phyloP scores from a whole-genome alignment of 2,797 vertebrate genomes.

The Benthosema pterotum region DNA sequence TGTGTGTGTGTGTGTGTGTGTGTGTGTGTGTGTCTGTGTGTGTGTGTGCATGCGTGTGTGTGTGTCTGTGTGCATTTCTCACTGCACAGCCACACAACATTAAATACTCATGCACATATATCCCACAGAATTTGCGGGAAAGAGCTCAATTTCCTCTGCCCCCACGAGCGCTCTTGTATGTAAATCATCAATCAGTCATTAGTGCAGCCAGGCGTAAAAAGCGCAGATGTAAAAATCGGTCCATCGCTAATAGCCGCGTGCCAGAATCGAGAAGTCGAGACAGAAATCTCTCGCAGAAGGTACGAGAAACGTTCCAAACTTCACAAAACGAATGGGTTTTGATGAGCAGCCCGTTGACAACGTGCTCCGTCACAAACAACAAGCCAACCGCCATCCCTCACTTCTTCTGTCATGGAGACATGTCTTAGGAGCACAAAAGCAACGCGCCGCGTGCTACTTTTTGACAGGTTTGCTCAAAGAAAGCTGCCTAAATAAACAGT shows the following conservation, averaged over 20 bases:
- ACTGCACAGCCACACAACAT: too few relatives aligned
- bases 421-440: neutral
- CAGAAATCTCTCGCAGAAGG: too few relatives aligned
- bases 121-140: neutral
- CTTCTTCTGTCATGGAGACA: neutral
- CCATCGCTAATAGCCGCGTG: conserved; percentile 5
- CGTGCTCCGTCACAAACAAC: neutral
- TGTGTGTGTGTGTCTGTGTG: conserved; percentile 15
- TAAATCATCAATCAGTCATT: conserved; percentile 53
- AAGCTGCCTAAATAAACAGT: conserved; percentile 14
- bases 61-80: neutral
- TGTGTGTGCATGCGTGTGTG: conserved; percentile 1
- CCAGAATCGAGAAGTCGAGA: conserved; percentile 18
- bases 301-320: neutral
- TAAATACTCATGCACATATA: too few relatives aligned
- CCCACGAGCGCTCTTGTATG: conserved; percentile 45
- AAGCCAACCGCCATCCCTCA: neutral
- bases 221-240: conserved; percentile 33
- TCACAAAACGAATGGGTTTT: conserved; percentile 5
- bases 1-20: conserved; percentile 13
- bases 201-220: conserved; percentile 31
- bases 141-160: conserved; percentile 38
- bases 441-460: neutral
- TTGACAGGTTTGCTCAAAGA: neutral
- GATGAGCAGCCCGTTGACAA: neutral